phyloP scores from a whole-genome alignment of 1,140 invertebrate species.

The Drosophila kurseongensis region DNA sequence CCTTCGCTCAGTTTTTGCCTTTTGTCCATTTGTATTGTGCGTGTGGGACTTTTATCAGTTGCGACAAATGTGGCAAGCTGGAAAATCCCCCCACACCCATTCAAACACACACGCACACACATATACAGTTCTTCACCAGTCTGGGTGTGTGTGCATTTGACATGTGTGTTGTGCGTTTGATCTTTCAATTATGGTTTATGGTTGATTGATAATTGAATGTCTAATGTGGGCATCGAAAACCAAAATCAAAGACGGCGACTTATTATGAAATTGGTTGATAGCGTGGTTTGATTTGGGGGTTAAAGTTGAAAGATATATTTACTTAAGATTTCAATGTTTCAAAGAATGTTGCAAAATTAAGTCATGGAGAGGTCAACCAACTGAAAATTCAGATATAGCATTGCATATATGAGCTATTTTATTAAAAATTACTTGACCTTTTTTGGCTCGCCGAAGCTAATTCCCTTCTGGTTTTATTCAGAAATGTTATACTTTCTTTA shows the following conservation, averaged over 20 bases:
- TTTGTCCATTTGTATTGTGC: conserved; percentile 8
- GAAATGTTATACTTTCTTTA: neutral
- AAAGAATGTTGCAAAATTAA: neutral
- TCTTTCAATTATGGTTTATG: conserved; percentile 80
- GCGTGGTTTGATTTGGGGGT: neutral
- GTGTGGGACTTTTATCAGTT: conserved; percentile 56
- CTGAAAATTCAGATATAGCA: too few relatives aligned
- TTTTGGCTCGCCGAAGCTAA: too few relatives aligned
- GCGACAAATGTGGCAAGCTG: conserved; percentile 63
- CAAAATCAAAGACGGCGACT: conserved; percentile 34
- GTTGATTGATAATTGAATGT: conserved; percentile 75
- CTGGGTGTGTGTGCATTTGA: conserved; percentile 7
- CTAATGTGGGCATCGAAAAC: conserved; percentile 50
- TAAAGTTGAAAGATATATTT: neutral
- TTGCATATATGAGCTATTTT: too few relatives aligned
- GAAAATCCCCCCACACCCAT: conserved; percentile 17
- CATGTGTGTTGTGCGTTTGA: conserved; percentile 55
- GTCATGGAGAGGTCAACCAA: neutral
- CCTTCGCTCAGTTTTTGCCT: conserved; percentile 33
- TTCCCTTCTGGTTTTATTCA: too few relatives aligned
- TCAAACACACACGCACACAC: conserved; percentile 1
- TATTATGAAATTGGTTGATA: neutral
- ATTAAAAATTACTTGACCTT: too few relatives aligned
- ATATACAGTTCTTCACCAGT: neutral
- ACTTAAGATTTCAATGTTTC: neutral